Percentiles rank a stretch among this genome's conserved stretches.
These are phyloP conservation scores for Chaetops frenatus DNA, from an alignment of 2,113 vertebrate genomes.

Conservation along the genomic window DNA sequence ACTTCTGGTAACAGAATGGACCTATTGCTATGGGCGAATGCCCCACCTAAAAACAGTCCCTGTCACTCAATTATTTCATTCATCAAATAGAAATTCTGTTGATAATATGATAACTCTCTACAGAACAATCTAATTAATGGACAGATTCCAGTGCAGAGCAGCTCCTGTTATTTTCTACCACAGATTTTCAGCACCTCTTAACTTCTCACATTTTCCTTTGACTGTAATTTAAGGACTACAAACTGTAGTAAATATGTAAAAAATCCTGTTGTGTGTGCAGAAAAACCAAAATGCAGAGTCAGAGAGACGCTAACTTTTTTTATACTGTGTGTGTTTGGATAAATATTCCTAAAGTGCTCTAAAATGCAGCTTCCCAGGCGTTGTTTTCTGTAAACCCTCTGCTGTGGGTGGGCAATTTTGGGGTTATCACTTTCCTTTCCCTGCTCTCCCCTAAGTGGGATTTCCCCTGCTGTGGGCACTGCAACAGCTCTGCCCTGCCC, in stretches of 20 bases:
- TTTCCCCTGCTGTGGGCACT: neutral
- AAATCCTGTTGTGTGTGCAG: neutral
- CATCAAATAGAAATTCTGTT: neutral
- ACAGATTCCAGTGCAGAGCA: neutral
- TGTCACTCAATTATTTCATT: neutral
- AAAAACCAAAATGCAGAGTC: neutral
- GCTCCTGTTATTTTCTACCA: neutral
- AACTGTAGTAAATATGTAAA: neutral
- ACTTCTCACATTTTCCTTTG: neutral
- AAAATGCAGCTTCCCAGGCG: neutral
- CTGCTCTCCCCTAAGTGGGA: neutral
- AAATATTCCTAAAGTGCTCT: neutral
- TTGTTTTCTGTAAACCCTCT: neutral
- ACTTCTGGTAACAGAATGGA: neutral
- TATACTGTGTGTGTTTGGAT: neutral
- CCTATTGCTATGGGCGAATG: neutral
- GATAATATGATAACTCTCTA: neutral
- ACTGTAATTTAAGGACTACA: neutral
- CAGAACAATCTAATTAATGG: neutral
- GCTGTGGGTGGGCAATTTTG: neutral
- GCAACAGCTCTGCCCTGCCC: neutral
- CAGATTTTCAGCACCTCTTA: neutral
- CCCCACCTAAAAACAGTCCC: neutral
- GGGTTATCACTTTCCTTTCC: neutral
- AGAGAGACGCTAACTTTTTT: neutral